Evolutionary conservation across 1,140 invertebrate species (phyloP).

Genomic region (Drosophila nebulosa): DNA sequence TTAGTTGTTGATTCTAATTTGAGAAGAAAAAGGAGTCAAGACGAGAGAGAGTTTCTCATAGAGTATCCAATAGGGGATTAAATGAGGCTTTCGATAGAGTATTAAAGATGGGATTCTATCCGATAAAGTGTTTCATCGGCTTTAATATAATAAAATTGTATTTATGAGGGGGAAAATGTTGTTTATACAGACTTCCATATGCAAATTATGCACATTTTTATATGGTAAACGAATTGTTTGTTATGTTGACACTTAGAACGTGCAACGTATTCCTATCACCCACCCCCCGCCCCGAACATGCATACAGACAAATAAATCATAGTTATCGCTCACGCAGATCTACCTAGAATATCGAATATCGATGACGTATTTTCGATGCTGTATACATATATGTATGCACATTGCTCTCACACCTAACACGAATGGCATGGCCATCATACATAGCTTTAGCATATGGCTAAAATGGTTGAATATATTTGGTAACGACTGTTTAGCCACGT

Average conservation of each 20-base stretch:
- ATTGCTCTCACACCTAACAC: conserved; percentile 54
- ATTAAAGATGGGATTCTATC: too few species aligned
- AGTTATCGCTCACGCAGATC: conserved; percentile 40
- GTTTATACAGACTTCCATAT: too few species aligned
- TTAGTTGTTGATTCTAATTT: too few species aligned
- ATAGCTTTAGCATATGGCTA: conserved; percentile 41
- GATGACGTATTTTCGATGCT: conserved; percentile 31
- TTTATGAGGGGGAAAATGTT: too few species aligned
- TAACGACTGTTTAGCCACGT: conserved; percentile 42
- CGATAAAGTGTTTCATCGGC: too few species aligned
- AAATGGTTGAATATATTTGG: conserved; percentile 60
- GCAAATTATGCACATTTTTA: too few species aligned
- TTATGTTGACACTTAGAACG: not conserved
- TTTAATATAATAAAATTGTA: too few species aligned
- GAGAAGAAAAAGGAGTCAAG: too few species aligned
- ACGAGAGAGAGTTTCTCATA: too few species aligned
- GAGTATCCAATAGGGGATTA: too few species aligned
- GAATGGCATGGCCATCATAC: conserved; percentile 47
- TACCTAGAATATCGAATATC: conserved; percentile 14
- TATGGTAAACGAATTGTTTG: not conserved
- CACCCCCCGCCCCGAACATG: accelerated
- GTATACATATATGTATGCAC: too few species aligned
- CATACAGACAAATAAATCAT: conserved; percentile 41
- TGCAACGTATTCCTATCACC: not conserved
- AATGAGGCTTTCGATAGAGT: too few species aligned